These are phyloP conservation scores for Xiphophorus maculatus DNA, from an alignment of 2,113 vertebrate genomes.

Conservation along the genomic window DNA sequence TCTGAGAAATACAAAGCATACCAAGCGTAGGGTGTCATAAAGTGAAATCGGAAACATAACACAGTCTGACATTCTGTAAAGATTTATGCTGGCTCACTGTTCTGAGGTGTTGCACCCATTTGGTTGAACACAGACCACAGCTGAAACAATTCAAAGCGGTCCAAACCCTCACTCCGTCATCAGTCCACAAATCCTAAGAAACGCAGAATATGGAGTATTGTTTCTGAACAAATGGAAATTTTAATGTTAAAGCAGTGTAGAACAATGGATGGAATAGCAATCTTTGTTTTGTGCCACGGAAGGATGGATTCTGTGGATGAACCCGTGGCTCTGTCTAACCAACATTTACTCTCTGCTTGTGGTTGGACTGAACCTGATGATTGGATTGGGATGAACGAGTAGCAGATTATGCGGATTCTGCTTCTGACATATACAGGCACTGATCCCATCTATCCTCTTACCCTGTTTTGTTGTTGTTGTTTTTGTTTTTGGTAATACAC, in stretches of 20 bases:
- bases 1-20: conserved; percentile 32
- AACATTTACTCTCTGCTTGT: conserved; percentile 35
- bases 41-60: conserved; percentile 60
- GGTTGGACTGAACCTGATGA: conserved; percentile 8
- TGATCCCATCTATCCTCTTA: conserved; percentile 44
- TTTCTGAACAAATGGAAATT: conserved; percentile 17
- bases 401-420: conserved; percentile 44
- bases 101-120: conserved; percentile 65
- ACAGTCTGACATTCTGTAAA: conserved; percentile 50
- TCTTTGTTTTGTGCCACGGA: conserved; percentile 13
- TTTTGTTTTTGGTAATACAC: background rate
- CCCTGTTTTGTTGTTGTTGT: no score
- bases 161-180: conserved; percentile 54
- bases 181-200: conserved; percentile 43
- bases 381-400: conserved; percentile 5
- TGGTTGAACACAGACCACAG: conserved; percentile 68
- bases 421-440: conserved; percentile 52
- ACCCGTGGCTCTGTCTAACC: conserved; percentile 48
- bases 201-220: conserved; percentile 38
- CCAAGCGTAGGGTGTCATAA: conserved; percentile 38
- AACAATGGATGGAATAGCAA: background rate
- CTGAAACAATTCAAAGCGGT: conserved; percentile 66
- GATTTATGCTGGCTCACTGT: conserved; percentile 52
- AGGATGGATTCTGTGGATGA: conserved; percentile 5
- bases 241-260: conserved; percentile 24